Evolutionary conservation across 1,140 invertebrate genomes (phyloP).

Genomic region (Lepidurus packardi): DNA sequence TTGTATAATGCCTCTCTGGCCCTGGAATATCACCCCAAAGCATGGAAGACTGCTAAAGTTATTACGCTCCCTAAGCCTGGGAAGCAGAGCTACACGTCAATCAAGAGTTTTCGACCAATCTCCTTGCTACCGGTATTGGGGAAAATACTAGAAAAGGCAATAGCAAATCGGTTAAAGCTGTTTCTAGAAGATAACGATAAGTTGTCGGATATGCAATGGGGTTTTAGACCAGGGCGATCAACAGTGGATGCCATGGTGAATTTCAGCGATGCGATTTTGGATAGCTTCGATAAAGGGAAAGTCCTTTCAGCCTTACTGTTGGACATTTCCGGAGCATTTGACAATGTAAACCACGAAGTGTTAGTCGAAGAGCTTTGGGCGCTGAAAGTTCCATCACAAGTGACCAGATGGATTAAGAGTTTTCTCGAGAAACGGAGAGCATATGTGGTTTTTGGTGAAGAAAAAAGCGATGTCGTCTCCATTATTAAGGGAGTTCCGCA

Average conservation of each 20-base stretch:
- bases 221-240: slow-evolving; percentile 7
- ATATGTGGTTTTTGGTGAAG: background rate
- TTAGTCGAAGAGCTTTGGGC: background rate
- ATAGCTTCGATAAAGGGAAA: slow-evolving; percentile 20
- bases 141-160: slow-evolving; percentile 25
- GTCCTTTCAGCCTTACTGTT: slow-evolving; percentile 22
- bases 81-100: background rate
- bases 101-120: slow-evolving; percentile 8
- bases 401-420: background rate
- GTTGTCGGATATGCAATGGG: slow-evolving; percentile 16
- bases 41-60: slow-evolving; percentile 25
- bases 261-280: background rate
- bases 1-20: slow-evolving; percentile 1
- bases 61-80: slow-evolving; percentile 19
- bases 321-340: slow-evolving; percentile 21
- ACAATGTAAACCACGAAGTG: slow-evolving; percentile 15
- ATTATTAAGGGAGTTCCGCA: slow-evolving; percentile 7
- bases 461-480: background rate
- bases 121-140: slow-evolving; percentile 7
- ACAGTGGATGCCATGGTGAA: background rate
- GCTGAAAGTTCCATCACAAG: background rate
- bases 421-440: slow-evolving; percentile 9
- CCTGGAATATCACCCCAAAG: slow-evolving; percentile 3
- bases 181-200: background rate
- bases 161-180: background rate